Evolutionary conservation across 1,140 invertebrate genomes (phyloP), one percentile per base, ranked within the genome.

Genomic region (Cherax quadricarinatus): DNA sequence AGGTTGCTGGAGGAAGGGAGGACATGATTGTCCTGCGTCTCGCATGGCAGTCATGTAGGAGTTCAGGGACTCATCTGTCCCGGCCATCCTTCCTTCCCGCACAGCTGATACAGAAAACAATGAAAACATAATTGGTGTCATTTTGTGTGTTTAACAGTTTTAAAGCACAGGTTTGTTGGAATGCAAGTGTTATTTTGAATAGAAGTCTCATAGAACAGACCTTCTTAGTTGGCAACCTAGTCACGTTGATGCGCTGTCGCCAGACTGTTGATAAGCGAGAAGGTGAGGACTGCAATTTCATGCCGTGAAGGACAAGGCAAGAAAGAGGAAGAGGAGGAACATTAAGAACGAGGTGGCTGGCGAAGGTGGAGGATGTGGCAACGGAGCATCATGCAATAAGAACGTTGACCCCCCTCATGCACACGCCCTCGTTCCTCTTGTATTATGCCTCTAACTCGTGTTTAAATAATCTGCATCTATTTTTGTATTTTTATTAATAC

Each of bases 301-400:
- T 41, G 30, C 30, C 30, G 30, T 41, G 30, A 41, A 41, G 30
- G 30, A 41, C 30, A 70, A 16, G 62, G 4, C 12, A 30, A 75
- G 24, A 21, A n/a, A 4, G 18, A 73, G 24, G 70, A 3, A 4
- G 66, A 12, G 21, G 21, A n/a, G 6, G 70, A 24, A 24, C 5
- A 1, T 14, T 21, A n/a, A 75, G n/a, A 5, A 24, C 24, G 70
- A 81, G 80, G 16, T 7, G 4, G 4, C 2, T n/a, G 30, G 51
- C 16, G 16, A 66, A 66, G 14, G 51, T 83, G 51, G 51, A 86
- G 60, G 14, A 70, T 86, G 83, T 86, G 83, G 83, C 83, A 86
- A 87, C 66, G n/a, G 48, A 78, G 73, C 85, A 78, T 78, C 85
- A 87, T 87, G 85, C 85, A 87, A 87, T 48, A 73, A 87, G 85